These are phyloP conservation scores for Xanthia togata DNA, from an alignment of 2,888 invertebrate species.

Conservation along the genomic window DNA sequence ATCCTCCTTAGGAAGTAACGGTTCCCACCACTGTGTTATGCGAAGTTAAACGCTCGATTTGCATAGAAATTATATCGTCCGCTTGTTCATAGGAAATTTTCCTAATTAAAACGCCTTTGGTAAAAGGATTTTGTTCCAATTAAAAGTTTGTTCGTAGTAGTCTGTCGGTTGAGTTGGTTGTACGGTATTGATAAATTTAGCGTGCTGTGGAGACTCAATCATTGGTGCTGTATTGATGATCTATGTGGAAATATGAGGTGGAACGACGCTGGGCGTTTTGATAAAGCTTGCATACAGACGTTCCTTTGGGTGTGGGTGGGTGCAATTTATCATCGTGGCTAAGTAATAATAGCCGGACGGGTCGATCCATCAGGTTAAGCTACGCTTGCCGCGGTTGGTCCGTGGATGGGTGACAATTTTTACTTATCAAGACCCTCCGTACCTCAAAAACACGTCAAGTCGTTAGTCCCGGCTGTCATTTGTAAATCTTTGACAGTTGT, in stretches of 20 bases:
- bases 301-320: background rate
- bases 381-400: too few relatives aligned
- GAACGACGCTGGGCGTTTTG: background rate
- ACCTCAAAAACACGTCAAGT: too few relatives aligned
- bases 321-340: too few relatives aligned
- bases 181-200: slow-evolving; percentile 77
- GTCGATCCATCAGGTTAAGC: too few relatives aligned
- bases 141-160: slow-evolving; percentile 84
- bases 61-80: slow-evolving; percentile 90
- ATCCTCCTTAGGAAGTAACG: slow-evolving; percentile 71
- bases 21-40: slow-evolving; percentile 76
- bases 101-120: slow-evolving; percentile 90
- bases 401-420: too few relatives aligned
- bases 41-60: slow-evolving; percentile 89
- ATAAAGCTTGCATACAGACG: background rate
- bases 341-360: too few relatives aligned
- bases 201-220: slow-evolving; percentile 44
- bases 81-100: slow-evolving; percentile 89
- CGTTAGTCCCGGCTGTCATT: too few relatives aligned
- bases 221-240: slow-evolving; percentile 33
- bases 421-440: too few relatives aligned
- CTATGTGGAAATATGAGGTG: background rate
- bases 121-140: slow-evolving; percentile 88
- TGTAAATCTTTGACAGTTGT: too few relatives aligned
- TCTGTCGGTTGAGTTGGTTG: slow-evolving; percentile 68